Evolutionary conservation across 2,888 invertebrate genomes (phyloP).

Genomic region (Macropis europaea): DNA sequence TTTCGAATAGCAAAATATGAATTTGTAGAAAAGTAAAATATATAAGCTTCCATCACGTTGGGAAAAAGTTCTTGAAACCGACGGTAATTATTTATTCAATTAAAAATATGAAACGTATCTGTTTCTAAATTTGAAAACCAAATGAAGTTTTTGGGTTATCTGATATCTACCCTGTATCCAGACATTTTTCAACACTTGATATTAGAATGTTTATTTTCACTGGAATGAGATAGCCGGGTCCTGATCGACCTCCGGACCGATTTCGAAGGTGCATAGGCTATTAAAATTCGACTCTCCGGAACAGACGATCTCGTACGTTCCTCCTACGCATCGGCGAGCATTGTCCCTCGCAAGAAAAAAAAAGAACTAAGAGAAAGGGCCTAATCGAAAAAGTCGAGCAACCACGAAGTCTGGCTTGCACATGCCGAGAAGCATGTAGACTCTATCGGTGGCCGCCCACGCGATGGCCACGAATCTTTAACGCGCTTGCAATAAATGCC

Average conservation of each 20-base stretch:
- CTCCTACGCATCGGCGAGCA: constrained; percentile 67
- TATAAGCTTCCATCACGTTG: too few relatives aligned
- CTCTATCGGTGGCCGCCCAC: constrained; percentile 73
- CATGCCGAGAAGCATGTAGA: constrained; percentile 68
- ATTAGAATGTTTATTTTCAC: not conserved
- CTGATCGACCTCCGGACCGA: constrained; percentile 9
- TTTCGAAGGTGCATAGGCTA: constrained; percentile 39
- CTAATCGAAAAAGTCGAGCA: constrained; percentile 72
- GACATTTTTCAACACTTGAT: too few relatives aligned
- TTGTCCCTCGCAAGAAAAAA: constrained; percentile 31
- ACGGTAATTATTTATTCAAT: too few relatives aligned
- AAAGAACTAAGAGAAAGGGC: constrained; percentile 46
- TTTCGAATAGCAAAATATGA: too few relatives aligned
- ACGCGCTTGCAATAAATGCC: constrained; percentile 49
- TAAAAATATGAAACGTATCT: too few relatives aligned
- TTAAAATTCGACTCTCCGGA: constrained; percentile 56
- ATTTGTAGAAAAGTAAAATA: too few relatives aligned
- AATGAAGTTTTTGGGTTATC: too few relatives aligned
- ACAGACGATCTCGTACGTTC: constrained; percentile 47
- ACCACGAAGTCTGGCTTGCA: constrained; percentile 62
- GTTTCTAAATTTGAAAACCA: too few relatives aligned
- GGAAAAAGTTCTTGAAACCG: too few relatives aligned
- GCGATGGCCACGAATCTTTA: constrained; percentile 52
- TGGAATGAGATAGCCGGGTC: constrained; percentile 10
- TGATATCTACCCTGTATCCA: too few relatives aligned